A percentile compares a stretch with the other conserved stretches of the same genome.
phyloP scores from a whole-genome alignment of 1,140 invertebrate genomes.

The Tetramorium parvispinum region DNA sequence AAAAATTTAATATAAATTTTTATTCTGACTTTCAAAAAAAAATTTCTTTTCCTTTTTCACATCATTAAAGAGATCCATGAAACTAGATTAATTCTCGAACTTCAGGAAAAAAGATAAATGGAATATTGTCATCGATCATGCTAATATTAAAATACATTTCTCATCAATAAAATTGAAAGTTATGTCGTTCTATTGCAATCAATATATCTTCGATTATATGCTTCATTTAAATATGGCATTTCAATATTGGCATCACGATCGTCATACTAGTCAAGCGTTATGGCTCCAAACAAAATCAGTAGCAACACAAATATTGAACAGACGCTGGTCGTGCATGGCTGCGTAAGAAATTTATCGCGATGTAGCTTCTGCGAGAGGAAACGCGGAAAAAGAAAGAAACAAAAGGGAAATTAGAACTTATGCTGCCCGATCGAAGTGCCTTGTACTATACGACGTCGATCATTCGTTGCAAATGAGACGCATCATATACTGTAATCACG shows the following conservation, averaged over 20 bases:
- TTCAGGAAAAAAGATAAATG: background rate
- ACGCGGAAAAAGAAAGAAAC: background rate
- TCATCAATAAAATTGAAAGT: background rate
- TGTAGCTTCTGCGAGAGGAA: background rate
- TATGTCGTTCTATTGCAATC: background rate
- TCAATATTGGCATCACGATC: background rate
- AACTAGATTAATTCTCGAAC: background rate
- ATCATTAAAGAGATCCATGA: background rate
- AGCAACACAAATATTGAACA: conserved; percentile 40
- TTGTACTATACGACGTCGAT: background rate
- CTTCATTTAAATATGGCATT: background rate
- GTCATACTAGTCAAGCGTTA: background rate
- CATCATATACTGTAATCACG: background rate
- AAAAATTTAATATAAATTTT: background rate
- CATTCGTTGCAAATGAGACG: background rate
- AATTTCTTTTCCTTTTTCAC: background rate
- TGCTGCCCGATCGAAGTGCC: background rate
- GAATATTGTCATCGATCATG: background rate
- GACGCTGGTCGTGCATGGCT: background rate
- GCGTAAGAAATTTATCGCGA: conserved; percentile 20
- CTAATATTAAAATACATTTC: background rate
- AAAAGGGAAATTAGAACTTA: background rate
- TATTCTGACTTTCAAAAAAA: background rate
- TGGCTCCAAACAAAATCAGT: conserved; percentile 29
- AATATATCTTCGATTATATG: background rate